These are phyloP conservation scores for Glomeris maerens DNA, from an alignment of 1,140 invertebrate genomes.

Conservation along the genomic window DNA sequence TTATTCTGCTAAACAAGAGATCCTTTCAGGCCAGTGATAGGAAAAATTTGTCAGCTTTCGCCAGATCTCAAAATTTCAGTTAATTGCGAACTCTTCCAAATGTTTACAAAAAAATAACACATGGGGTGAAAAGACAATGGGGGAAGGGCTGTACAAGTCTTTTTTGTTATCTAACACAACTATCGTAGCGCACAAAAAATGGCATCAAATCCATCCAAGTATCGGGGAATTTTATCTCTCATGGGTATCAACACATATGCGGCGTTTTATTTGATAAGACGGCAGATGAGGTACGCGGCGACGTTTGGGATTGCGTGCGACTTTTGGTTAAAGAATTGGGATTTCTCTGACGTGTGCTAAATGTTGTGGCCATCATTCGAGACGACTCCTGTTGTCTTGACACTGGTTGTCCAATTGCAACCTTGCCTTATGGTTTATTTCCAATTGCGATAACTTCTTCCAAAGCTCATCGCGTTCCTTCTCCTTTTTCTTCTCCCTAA, in stretches of 20 bases:
- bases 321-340: not conserved
- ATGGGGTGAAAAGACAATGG: no score
- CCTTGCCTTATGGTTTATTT: conserved; percentile 21
- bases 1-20: no score
- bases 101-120: no score
- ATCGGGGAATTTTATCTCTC: not conserved
- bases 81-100: no score
- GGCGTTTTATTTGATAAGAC: not conserved
- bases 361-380: not conserved
- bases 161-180: no score
- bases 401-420: not conserved
- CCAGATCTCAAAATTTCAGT: no score
- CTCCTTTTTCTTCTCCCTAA: conserved; percentile 84
- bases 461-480: conserved; percentile 87
- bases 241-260: not conserved
- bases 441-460: conserved; percentile 52
- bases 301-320: not conserved
- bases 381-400: not conserved
- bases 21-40: no score
- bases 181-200: no score
- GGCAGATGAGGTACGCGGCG: not conserved
- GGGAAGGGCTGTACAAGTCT: no score
- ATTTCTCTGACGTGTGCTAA: not conserved
- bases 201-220: no score
- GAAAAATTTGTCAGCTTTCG: no score